These are phyloP conservation scores for Cirrhinus mrigala DNA, from an alignment of 2,797 vertebrate species.

Conservation along the genomic window DNA sequence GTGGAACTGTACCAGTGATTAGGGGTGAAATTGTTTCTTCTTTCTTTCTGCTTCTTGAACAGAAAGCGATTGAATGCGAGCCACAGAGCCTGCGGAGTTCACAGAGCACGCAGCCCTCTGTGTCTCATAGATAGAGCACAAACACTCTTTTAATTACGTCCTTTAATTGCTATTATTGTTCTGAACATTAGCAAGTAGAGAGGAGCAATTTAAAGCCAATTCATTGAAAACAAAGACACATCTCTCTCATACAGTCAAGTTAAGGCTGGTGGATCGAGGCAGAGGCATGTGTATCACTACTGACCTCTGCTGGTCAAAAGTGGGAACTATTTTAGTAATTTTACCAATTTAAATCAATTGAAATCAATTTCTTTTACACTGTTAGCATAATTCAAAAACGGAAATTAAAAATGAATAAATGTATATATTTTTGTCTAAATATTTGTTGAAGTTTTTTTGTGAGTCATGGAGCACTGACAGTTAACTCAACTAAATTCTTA, in stretches of 20 bases:
- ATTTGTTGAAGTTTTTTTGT: background rate
- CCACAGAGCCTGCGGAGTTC: conserved; percentile 13
- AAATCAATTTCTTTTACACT: background rate
- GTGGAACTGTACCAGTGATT: conserved; percentile 44
- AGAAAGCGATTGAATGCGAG: conserved; percentile 11
- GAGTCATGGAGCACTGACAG: background rate
- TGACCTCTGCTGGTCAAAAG: conserved; percentile 53
- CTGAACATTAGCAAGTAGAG: conserved; percentile 27
- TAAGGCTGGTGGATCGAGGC: background rate
- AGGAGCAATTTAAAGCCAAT: conserved; percentile 36
- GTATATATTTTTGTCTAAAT: background rate
- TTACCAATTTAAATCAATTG: background rate
- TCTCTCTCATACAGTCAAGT: conserved; percentile 10
- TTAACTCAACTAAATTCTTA: background rate
- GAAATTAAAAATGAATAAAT: background rate
- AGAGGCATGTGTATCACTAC: conserved; percentile 13
- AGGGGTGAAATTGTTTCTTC: conserved; percentile 49
- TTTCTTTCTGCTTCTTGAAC: conserved; percentile 40
- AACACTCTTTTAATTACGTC: conserved; percentile 47
- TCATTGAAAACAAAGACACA: conserved; percentile 43
- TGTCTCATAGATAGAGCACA: conserved; percentile 46
- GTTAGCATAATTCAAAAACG: background rate
- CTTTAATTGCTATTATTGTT: conserved; percentile 53
- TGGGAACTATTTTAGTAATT: background rate
- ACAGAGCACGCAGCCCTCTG: conserved; percentile 28